Evolutionary conservation across 2,797 vertebrate species (phyloP), one percentile per base, ranked within the genome.

Genomic region (Euphonia xanthogaster): DNA sequence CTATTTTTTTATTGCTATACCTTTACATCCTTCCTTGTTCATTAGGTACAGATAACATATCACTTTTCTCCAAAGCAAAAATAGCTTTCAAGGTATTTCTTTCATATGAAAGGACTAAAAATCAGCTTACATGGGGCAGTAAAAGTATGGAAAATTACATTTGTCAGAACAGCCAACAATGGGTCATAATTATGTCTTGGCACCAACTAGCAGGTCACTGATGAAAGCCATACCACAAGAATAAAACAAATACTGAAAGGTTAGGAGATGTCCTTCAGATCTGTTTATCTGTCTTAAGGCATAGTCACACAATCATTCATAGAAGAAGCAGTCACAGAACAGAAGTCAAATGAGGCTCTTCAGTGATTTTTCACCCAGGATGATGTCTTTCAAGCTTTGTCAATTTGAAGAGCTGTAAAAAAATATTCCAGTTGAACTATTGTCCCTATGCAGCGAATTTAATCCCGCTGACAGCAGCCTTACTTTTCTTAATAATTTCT

Each of bases 121-220:
- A 47, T 84, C 66, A 75, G 67, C 60, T 86, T 73, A 76, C 21
- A 65, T 9, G 5, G 18, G n/a, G 24, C 70, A 91, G 53, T 81
- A 93, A 95, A 85, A 92, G 74, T 77, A 79, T 7, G 11, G 63
- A 90, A 93, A 96, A 92, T 82, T 75, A 60, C 71, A 74, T 91
- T 70, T 90, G 76, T 94, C 88, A 76, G 55, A 94, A 76, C 25
- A 70, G 53, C 23, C 2, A 1, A 81, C 70, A 79, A 12, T 28
- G 31, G 76, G 63, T 88, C 62, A 70, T 76, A 93, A 94, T 94
- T 94, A 84, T 53, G 57, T 53, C 82, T 88, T 71, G 55, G 37
- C 71, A 92, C 53, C 40, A 90, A 51, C 70, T 79, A 88, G 78
- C 37, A 73, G 87, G 66, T 96, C 93, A 86, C 79, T 88, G 90